Evolutionary conservation across 2,113 vertebrate genomes (phyloP), one percentile per base, ranked within the genome.

Genomic region (Proteles cristata): DNA sequence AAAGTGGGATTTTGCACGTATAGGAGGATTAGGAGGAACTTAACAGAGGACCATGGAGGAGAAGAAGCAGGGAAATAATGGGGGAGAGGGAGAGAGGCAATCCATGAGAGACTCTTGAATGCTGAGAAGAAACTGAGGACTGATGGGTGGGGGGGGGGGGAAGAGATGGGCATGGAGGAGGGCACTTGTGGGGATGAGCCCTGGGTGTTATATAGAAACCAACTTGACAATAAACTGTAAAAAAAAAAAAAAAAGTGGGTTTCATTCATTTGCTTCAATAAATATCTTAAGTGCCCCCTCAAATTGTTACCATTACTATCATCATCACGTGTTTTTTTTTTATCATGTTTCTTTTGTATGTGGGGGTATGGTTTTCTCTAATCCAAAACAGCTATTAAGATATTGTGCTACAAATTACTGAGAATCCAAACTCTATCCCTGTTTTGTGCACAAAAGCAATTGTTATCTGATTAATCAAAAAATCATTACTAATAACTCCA

Each of bases 391-490:
- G 23, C 35, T 65, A 45, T 86, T 12, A 90, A 86, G 35, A 73
- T 58, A 83, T n/a, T 71, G 50, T 69, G 33, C 6, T 74, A 76
- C 14, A 96, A 93, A 35, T 80, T 65, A 77, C 43, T 74, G 26
- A 77, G 80, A 80, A 91, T 89, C 4, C 73, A 26, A 92, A 92
- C 16, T 35, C 66, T 61, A 3, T 68, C 31, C 19, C 26, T 23
- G 28, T 86, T 61, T 68, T 81, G 26, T 73, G 11, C n/a, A 90
- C 39, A 73, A 88, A 88, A 84, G 31, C 15, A 94, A 65, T 8
- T 86, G 5, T 82, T 89, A 93, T 26, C 19, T 74, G n/a, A 89
- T 90, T 95, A 93, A 63, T 87, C 45, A 76, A 81, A 95, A 81
- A 21, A 55, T 77, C 0, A 71, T 39, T 74, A 55, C 28, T 43